Base-by-base conservation (phyloP, 2,113 vertebrate species). In the Vidua macroura region DNA sequence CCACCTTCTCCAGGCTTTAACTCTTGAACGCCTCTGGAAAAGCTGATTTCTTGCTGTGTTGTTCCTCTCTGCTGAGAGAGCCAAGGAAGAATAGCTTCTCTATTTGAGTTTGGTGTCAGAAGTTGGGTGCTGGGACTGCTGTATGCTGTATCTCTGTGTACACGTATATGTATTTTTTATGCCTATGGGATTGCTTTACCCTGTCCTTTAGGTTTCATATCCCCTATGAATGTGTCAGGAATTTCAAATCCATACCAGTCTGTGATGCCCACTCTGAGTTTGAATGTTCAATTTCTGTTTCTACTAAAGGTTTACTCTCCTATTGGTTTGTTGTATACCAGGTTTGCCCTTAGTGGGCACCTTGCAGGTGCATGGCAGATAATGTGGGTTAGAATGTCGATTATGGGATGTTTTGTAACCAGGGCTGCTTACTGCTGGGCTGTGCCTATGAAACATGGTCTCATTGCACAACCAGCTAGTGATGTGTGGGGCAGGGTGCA, bases 361-460 rank as follows among this genome's bases (percentile, higher is more conserved):
- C 35, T 66, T 72, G 25, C 14, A 44, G 58, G n/a, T 13, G 27
- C 10, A 7, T 0, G 3, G 31, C 27, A 37, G 16, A 31, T 35
- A 62, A 70, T 11, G 10, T 51, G 81, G 53, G 62, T 78, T 90
- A 88, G 64, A 96, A 86, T 88, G 68, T 62, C 62, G 88, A 56
- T 58, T 80, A 51, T 73, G 33, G 53, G 33, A 33, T 66, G 55
- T 77, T 82, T 75, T 92, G 81, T 67, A 94, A 75, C 48, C 30
- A 15, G 22, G 19, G 77, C 67, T 83, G 74, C 83, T 83, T 84
- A 67, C 20, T 88, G 51, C 56, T 31, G 46, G 78, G 60, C 72
- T 90, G 75, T 90, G 91, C 17, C 15, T 62, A n/a, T 86, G 62
- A 93, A 88, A 90, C 15, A 44, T 76, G 92, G 88, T 59, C 81